Conservation (phyloP, 2,797 vertebrate species). For the Mionectes olivaceus region DNA sequence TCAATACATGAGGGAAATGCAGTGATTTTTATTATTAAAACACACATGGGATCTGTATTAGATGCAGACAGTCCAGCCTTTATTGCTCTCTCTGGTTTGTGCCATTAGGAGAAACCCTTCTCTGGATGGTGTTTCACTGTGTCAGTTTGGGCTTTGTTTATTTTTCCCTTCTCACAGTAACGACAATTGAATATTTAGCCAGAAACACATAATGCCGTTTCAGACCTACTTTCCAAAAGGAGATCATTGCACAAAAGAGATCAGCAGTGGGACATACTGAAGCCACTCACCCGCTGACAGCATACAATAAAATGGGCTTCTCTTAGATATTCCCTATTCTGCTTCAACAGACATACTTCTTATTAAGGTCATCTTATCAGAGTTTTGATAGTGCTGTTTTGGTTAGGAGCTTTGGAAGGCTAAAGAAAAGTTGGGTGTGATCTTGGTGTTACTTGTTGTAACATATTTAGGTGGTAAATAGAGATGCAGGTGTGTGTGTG, state of each 20-base stretch:
- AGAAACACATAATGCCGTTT: not conserved
- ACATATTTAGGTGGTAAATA: not conserved
- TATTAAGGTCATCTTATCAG: not conserved
- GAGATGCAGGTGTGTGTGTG: not conserved
- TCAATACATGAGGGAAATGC: conserved; percentile 5
- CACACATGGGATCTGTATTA: not conserved
- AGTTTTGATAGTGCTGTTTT: not conserved
- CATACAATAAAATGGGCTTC: not conserved
- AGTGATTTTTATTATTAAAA: conserved; percentile 29
- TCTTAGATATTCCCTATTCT: not conserved
- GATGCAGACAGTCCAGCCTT: not conserved
- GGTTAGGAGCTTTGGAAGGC: not conserved
- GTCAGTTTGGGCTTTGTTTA: not conserved
- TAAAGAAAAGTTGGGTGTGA: not conserved
- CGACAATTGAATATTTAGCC: not conserved
- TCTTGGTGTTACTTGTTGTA: not conserved
- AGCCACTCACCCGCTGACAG: not conserved
- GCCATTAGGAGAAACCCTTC: not conserved
- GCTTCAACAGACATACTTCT: not conserved
- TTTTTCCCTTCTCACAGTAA: not conserved
- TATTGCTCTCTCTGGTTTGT: not conserved
- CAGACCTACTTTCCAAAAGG: not conserved
- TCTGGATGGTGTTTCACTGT: not conserved
- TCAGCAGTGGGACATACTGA: not conserved
- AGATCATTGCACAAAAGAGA: not conserved